Evolutionary conservation across 37 sponge, comb jelly and placozoan species (phyloP).

Genomic region (Mnemiopsis leidyi): DNA sequence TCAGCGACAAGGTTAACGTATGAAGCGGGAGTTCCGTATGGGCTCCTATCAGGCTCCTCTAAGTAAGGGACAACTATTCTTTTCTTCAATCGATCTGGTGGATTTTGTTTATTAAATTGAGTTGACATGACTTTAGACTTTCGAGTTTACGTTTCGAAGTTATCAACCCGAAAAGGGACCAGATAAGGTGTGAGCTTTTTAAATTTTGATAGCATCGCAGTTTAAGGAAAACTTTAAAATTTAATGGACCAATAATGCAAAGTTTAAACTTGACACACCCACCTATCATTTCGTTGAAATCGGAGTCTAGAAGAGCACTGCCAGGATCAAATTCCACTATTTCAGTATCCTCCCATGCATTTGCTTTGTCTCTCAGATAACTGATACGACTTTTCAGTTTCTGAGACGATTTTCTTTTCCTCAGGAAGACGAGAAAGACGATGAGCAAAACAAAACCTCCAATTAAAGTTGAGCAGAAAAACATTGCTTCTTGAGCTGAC

Average conservation of each 20-base stretch:
- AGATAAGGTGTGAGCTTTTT: no score
- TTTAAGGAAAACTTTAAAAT: no score
- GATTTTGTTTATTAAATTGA: no score
- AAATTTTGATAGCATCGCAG: no score
- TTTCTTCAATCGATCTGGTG: slow-evolving; percentile 20
- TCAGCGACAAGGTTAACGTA: slow-evolving; percentile 5
- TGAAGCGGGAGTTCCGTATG: slow-evolving; percentile 3
- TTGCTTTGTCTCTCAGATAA: neutral
- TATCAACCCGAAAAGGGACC: no score
- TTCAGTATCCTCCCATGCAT: neutral
- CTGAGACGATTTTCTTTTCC: neutral
- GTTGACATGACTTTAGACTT: no score
- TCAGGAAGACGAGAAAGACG: neutral
- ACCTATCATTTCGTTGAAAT: neutral
- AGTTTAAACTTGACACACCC: no score
- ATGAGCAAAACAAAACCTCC: neutral
- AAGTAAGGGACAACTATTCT: slow-evolving; percentile 2
- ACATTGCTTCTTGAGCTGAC: no score
- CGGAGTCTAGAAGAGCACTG: neutral
- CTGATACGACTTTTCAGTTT: neutral
- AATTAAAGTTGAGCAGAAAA: neutral
- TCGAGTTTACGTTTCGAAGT: no score
- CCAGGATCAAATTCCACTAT: neutral
- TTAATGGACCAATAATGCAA: no score
- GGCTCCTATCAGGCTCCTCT: neutral